phyloP scores from a whole-genome alignment of 2,888 invertebrate species.

The Therioaphis trifolii region DNA sequence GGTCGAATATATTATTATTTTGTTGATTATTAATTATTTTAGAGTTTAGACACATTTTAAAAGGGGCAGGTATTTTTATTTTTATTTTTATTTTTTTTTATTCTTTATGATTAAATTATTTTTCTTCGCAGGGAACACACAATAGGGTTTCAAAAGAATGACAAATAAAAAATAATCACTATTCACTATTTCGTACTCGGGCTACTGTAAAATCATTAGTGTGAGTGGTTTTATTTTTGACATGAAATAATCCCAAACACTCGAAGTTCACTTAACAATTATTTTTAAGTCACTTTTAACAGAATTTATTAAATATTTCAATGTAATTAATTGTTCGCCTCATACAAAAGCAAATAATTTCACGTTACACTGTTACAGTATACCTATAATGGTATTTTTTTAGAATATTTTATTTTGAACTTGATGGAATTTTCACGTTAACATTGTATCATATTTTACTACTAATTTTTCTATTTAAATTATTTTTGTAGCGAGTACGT shows the following conservation, averaged over 20 bases:
- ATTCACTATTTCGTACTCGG: neutral
- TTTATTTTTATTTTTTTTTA: too few relatives aligned
- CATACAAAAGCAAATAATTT: neutral
- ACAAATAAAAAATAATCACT: constrained; percentile 35
- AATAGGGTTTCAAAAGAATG: neutral
- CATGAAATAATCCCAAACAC: neutral
- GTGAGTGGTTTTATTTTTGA: constrained; percentile 24
- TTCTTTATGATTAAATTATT: constrained; percentile 24
- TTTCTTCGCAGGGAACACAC: neutral
- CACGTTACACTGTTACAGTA: neutral
- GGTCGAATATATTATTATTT: constrained; percentile 15
- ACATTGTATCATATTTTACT: too few relatives aligned
- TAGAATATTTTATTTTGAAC: neutral
- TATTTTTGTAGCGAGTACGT: too few relatives aligned
- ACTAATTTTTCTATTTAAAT: too few relatives aligned
- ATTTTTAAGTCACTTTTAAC: neutral
- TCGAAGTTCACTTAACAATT: neutral
- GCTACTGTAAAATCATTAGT: constrained; percentile 8
- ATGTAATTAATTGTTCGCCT: neutral
- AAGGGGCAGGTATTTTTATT: neutral
- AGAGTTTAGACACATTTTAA: neutral
- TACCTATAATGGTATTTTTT: neutral
- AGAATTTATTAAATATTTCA: neutral
- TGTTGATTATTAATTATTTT: constrained; percentile 31
- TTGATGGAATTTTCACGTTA: neutral